These are phyloP conservation scores for Oncopodura yosiiana DNA, from an alignment of 1,140 invertebrate species.

Conservation along the genomic window DNA sequence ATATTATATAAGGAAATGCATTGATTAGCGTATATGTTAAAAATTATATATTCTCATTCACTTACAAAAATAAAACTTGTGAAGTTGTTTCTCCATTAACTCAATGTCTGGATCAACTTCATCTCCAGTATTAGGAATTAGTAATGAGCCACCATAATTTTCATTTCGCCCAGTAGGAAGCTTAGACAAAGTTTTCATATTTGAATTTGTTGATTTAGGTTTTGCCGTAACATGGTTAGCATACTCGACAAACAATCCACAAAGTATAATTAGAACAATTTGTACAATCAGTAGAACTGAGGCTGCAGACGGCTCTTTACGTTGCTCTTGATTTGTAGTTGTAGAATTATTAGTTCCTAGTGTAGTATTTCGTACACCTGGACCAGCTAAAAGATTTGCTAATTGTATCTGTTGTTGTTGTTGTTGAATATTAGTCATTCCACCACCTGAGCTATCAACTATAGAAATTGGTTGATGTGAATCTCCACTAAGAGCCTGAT, in stretches of 20 bases:
- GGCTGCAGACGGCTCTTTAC: not conserved
- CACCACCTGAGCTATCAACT: too few relatives aligned
- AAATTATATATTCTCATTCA: not conserved
- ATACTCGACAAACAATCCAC: conserved; percentile 5
- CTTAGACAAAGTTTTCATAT: too few relatives aligned
- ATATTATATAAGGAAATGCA: not conserved
- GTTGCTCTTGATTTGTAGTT: not conserved
- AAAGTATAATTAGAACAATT: conserved; percentile 5
- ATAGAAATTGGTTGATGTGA: too few relatives aligned
- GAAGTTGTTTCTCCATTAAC: not conserved
- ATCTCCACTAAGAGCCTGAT: too few relatives aligned
- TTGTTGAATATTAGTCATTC: too few relatives aligned
- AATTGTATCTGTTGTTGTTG: too few relatives aligned
- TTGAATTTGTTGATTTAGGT: not conserved
- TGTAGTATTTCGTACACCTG: conserved; percentile 1
- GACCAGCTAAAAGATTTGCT: too few relatives aligned
- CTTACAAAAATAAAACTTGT: conserved; percentile 17
- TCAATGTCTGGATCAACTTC: not conserved
- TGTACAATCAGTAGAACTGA: not conserved
- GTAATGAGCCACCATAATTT: too few relatives aligned
- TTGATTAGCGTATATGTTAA: too few relatives aligned
- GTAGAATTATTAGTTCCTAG: not conserved
- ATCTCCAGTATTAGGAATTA: too few relatives aligned
- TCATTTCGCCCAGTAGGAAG: too few relatives aligned
- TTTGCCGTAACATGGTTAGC: not conserved